These are phyloP conservation scores for Pseudolycoriella hygida DNA, from an alignment of 2,888 invertebrate genomes.

Conservation along the genomic window DNA sequence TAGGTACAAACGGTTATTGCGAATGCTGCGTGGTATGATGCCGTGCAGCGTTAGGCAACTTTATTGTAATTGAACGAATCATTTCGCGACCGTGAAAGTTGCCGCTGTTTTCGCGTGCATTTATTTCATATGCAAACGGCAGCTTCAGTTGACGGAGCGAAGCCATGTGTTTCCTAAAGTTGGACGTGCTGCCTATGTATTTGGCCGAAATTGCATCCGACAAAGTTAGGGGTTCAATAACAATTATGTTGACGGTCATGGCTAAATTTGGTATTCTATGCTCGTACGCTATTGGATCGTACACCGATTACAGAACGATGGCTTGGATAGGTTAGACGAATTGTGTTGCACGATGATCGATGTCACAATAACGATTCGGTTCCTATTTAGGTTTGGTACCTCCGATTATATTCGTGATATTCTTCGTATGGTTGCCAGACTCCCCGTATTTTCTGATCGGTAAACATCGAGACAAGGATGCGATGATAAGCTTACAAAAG, in stretches of 20 bases:
- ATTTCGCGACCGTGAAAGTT: too few relatives aligned
- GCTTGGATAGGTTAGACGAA: conserved; percentile 27
- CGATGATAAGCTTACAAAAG: conserved; percentile 35
- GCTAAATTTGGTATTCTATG: conserved; percentile 39
- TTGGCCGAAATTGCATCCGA: conserved; percentile 42
- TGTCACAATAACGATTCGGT: too few relatives aligned
- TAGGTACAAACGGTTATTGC: too few relatives aligned
- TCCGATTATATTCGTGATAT: conserved; percentile 35
- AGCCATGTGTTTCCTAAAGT: too few relatives aligned
- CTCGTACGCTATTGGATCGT: conserved; percentile 40
- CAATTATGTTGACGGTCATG: conserved; percentile 39
- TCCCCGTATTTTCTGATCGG: conserved; percentile 41
- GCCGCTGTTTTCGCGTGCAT: too few relatives aligned
- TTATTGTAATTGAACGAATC: too few relatives aligned
- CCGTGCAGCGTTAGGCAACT: not conserved
- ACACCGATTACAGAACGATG: conserved; percentile 35
- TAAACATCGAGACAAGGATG: conserved; percentile 32
- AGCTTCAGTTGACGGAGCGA: too few relatives aligned
- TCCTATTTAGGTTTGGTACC: conserved; percentile 16
- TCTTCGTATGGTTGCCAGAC: conserved; percentile 45
- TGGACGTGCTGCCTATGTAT: conserved; percentile 42
- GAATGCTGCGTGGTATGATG: too few relatives aligned
- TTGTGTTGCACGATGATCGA: too few relatives aligned
- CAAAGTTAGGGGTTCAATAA: conserved; percentile 39
- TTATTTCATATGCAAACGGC: too few relatives aligned